These are phyloP conservation scores for Hecatera dysodea DNA, from an alignment of 2,888 invertebrate genomes.

Conservation along the genomic window DNA sequence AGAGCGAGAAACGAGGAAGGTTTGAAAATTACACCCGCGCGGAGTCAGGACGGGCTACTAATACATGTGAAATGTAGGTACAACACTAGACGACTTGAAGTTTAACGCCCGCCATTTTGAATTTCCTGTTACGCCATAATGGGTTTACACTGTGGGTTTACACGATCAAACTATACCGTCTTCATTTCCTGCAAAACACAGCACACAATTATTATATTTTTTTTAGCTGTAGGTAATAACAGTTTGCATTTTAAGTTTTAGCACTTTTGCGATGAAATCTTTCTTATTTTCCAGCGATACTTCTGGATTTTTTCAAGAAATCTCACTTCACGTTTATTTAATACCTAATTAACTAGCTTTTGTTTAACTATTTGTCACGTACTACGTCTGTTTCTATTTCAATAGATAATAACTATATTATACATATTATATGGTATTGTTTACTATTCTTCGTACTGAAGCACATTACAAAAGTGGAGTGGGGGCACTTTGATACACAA, in stretches of 20 bases:
- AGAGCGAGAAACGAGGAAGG: too few species aligned
- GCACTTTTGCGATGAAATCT: background rate
- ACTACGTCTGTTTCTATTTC: constrained; percentile 1
- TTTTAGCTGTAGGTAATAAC: background rate
- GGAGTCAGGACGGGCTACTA: too few species aligned
- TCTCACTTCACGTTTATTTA: background rate
- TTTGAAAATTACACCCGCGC: too few species aligned
- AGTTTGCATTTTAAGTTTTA: background rate
- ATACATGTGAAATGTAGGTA: background rate
- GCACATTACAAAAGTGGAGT: background rate
- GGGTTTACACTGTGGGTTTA: too few species aligned
- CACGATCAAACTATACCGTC: background rate
- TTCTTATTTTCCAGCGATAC: background rate
- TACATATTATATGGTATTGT: constrained; percentile 7
- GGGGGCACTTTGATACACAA: too few species aligned
- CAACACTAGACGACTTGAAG: constrained; percentile 6
- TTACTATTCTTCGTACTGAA: constrained; percentile 6
- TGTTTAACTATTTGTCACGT: constrained; percentile 11
- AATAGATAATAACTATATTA: constrained; percentile 11
- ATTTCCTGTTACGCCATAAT: constrained; percentile 11
- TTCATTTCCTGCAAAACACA: background rate
- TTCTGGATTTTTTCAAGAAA: background rate
- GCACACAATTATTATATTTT: background rate
- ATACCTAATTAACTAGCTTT: constrained; percentile 16
- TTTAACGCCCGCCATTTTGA: constrained; percentile 15